Evolutionary conservation across 2,888 invertebrate genomes (phyloP), one percentile per base, ranked within the genome.

Genomic region (Zaprionus lineosus): DNA sequence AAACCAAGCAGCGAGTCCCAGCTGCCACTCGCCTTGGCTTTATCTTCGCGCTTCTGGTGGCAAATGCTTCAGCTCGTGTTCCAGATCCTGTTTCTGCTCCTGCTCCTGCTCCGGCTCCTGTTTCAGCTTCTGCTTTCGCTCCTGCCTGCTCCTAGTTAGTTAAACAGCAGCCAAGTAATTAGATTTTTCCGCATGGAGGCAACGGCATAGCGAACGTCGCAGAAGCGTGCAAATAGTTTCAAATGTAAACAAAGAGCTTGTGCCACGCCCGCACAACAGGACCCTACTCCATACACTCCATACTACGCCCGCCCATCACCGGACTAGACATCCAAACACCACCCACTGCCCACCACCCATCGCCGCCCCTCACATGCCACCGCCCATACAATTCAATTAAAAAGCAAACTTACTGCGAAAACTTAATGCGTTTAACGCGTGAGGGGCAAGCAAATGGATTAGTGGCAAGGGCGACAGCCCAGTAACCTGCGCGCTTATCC

Each of bases 341-440:
- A n/a, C n/a, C n/a, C n/a, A n/a, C n/a, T n/a, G n/a, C n/a, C n/a
- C n/a, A n/a, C n/a, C n/a, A n/a, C n/a, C n/a, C n/a, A n/a, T n/a
- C n/a, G n/a, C n/a, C n/a, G n/a, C n/a, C n/a, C n/a, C n/a, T n/a
- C n/a, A n/a, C n/a, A n/a, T n/a, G n/a, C n/a, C n/a, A n/a, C n/a
- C 53, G 51, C 58, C 73, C 79, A 58, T 72, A 76, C 77, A 76
- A 77, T 77, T 78, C 77, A 78, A 78, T 78, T 81, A 77, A 65
- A 77, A 77, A 60, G 68, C 67, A 58, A 70, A 58, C 70, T 55
- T 39, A 24, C 28, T 39, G 65, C 70, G 46, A 65, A 74, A 74
- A 73, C 79, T 65, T 78, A 82, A 78, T 78, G 83, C 74, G 71
- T 78, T 82, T 78, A 78, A 82, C 74, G 83, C 78, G 78, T 78